Conservation (phyloP, 2,113 vertebrate species). For the Gallinago paraguaiae region DNA sequence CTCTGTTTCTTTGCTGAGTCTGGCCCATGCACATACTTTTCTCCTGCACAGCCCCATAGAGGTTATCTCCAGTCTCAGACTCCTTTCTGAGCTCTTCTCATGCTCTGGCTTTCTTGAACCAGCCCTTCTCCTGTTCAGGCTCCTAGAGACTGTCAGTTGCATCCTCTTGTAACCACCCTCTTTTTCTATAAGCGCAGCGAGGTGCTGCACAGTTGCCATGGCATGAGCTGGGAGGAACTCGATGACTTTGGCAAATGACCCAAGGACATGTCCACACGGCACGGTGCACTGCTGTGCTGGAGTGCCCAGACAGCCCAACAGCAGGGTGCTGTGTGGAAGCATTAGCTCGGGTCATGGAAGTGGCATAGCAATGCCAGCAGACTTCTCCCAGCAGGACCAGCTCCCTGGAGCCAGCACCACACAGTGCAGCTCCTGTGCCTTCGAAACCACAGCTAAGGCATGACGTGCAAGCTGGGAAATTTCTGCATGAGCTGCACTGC, state of each 20-base stretch:
- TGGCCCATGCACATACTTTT: background rate
- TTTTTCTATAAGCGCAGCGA: background rate
- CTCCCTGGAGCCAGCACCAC: background rate
- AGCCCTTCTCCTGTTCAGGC: background rate
- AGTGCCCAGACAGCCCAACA: background rate
- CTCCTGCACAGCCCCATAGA: background rate
- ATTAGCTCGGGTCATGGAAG: background rate
- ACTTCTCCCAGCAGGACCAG: background rate
- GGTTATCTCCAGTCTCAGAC: background rate
- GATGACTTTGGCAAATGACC: background rate
- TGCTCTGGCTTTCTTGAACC: background rate
- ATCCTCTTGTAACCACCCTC: background rate
- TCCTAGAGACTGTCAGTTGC: background rate
- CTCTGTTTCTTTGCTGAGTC: background rate
- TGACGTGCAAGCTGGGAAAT: background rate
- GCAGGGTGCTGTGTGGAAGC: background rate
- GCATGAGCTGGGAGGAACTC: background rate
- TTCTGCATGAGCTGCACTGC: background rate
- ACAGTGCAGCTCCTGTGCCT: background rate
- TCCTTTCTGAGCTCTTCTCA: background rate
- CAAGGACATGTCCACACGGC: background rate
- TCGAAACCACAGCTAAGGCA: background rate
- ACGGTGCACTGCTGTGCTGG: background rate
- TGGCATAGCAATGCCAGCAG: background rate
- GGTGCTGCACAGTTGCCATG: background rate